Conservation (phyloP, 2,113 vertebrate species). For the Mirounga angustirostris region DNA sequence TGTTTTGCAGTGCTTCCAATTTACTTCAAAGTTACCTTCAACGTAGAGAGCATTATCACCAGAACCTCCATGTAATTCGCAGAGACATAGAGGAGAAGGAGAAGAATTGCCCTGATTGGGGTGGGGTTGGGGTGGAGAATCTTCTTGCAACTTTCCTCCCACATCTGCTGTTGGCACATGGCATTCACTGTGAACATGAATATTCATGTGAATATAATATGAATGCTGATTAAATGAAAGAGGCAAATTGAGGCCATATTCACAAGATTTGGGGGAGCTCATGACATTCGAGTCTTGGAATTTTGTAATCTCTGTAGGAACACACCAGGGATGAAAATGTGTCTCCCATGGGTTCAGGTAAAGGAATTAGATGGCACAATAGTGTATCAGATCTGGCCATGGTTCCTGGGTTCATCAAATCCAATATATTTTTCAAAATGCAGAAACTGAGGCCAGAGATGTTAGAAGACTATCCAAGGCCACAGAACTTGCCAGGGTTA, state of each 20-base stretch:
- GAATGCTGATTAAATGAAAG: not conserved
- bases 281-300: not conserved
- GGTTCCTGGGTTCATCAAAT: not conserved
- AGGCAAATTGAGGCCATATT: not conserved
- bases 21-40: not conserved
- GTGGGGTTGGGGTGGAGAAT: too few species aligned
- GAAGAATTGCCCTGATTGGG: not conserved
- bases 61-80: not conserved
- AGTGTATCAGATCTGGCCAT: not conserved
- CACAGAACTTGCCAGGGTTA: not conserved
- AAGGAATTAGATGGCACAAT: not conserved
- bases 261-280: not conserved
- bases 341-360: not conserved
- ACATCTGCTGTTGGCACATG: not conserved
- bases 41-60: not conserved
- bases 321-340: not conserved
- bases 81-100: not conserved
- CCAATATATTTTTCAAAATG: not conserved
- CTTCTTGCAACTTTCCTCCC: not conserved
- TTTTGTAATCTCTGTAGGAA: not conserved
- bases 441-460: not conserved
- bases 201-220: not conserved
- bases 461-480: not conserved
- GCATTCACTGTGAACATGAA: not conserved
- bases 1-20: not conserved